These are phyloP conservation scores for Rhabdophis nuchalis DNA, from an alignment of 2,797 vertebrate genomes.

Conservation along the genomic window DNA sequence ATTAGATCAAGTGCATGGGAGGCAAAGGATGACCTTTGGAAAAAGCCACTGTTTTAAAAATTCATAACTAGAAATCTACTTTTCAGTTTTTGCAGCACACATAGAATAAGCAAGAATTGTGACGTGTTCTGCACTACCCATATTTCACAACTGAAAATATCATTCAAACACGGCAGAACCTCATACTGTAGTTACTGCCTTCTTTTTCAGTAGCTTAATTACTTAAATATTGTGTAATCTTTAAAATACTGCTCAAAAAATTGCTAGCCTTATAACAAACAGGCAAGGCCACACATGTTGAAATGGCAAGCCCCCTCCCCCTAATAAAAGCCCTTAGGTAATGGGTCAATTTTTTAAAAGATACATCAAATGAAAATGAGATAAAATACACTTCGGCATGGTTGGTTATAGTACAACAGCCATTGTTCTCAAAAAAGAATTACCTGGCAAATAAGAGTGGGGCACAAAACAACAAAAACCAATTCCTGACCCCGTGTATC, in stretches of 20 bases:
- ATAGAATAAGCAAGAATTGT: constrained; percentile 6
- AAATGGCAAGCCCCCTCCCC: not conserved
- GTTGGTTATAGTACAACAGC: constrained; percentile 52
- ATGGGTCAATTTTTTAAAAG: constrained; percentile 41
- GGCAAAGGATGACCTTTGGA: constrained; percentile 69
- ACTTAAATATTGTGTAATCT: constrained; percentile 52
- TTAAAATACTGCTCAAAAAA: constrained; percentile 38
- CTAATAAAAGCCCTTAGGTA: constrained; percentile 49
- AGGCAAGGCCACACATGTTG: not conserved
- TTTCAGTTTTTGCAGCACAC: constrained; percentile 19
- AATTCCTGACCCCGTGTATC: constrained; percentile 44
- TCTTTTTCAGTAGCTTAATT: constrained; percentile 55
- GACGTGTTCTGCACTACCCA: constrained; percentile 33
- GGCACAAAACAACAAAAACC: constrained; percentile 2
- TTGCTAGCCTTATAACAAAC: constrained; percentile 15
- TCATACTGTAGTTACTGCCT: constrained; percentile 39
- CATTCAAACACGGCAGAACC: constrained; percentile 15
- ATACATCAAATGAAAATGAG: constrained; percentile 56
- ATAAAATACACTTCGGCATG: constrained; percentile 46
- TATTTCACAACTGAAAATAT: constrained; percentile 25
- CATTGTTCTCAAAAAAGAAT: constrained; percentile 43
- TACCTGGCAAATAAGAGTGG: constrained; percentile 42
- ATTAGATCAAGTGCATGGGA: constrained; percentile 64
- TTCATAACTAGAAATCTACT: constrained; percentile 50
- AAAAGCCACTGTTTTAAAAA: constrained; percentile 59